Percentiles rank a stretch among this genome's conserved stretches.
phyloP scores from a whole-genome alignment of 2,113 vertebrate species.

The Phaethornis superciliosus region DNA sequence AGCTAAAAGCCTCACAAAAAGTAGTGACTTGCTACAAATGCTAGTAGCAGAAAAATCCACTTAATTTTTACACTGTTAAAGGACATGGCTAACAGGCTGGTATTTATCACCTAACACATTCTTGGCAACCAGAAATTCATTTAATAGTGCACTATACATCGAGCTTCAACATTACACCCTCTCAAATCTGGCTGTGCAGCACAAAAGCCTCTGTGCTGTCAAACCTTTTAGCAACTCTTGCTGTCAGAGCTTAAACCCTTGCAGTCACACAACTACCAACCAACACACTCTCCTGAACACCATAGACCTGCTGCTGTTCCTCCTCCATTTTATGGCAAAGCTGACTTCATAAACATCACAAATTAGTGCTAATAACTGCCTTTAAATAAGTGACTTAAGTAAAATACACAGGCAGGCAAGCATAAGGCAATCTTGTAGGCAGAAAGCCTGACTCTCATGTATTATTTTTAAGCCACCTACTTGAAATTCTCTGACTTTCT shows the following conservation, averaged over 20 bases:
- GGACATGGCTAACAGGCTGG: neutral
- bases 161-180: neutral
- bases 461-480: neutral
- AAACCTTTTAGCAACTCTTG: neutral
- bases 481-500: neutral
- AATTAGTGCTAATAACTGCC: neutral
- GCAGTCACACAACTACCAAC: neutral
- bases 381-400: neutral
- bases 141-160: neutral
- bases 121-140: neutral
- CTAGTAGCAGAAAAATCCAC: conserved; percentile 1
- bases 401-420: neutral
- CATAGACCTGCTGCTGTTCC: neutral
- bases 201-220: neutral
- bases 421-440: neutral
- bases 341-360: neutral
- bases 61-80: neutral
- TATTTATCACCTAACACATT: neutral
- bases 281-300: neutral
- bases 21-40: neutral
- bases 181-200: neutral
- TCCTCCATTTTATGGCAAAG: neutral
- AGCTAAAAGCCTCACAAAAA: neutral
- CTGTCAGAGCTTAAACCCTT: neutral
- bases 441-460: neutral